These are phyloP conservation scores for Enteromius radiatus DNA, from an alignment of 2,797 vertebrate genomes.

Conservation along the genomic window DNA sequence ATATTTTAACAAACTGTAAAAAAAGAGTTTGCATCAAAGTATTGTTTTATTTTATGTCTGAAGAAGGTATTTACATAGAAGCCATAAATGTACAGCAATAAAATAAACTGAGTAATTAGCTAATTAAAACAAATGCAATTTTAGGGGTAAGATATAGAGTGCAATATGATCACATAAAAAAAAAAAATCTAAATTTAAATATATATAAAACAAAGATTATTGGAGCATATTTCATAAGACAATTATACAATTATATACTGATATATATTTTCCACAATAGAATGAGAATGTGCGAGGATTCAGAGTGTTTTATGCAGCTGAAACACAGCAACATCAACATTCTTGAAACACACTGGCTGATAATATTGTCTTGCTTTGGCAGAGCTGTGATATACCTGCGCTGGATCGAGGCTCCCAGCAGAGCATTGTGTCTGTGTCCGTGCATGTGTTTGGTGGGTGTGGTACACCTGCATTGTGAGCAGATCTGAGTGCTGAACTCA, in stretches of 20 bases:
- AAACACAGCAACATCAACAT: neutral
- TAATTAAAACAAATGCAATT: neutral
- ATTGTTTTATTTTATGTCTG: neutral
- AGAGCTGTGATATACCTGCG: conserved; percentile 27
- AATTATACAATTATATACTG: neutral
- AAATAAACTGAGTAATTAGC: neutral
- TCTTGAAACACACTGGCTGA: neutral
- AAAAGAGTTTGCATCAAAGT: neutral
- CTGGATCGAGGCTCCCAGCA: conserved; percentile 4
- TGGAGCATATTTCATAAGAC: neutral
- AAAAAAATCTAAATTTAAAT: too few relatives aligned
- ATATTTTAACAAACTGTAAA: neutral
- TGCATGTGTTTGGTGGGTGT: conserved; percentile 52
- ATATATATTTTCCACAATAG: neutral
- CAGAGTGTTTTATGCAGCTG: neutral
- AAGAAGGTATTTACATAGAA: neutral
- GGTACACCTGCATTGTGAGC: conserved; percentile 59
- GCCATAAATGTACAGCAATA: neutral
- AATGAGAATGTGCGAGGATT: neutral
- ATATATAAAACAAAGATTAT: neutral
- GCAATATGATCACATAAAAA: neutral
- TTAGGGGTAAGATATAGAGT: neutral
- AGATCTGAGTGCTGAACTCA: conserved; percentile 48
- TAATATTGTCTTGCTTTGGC: neutral
- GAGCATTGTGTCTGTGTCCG: conserved; percentile 22